Evolutionary conservation across 1,140 invertebrate genomes (phyloP), one percentile per base, ranked within the genome.

Genomic region (Drosophila bifasciata): DNA sequence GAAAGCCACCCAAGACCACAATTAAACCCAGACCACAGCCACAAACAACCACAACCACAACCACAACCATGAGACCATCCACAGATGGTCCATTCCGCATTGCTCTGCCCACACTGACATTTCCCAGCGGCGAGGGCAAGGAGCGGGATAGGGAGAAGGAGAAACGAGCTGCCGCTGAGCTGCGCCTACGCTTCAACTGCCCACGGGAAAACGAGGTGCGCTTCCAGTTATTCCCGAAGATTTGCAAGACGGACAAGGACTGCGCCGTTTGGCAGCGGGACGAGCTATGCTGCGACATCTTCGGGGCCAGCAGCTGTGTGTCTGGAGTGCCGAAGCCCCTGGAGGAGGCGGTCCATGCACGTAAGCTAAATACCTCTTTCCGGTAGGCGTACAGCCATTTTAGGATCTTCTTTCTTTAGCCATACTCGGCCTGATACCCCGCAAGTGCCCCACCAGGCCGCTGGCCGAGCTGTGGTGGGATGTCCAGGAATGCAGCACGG

Each of bases 401-500:
- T 13, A 13, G 3, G 9, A 36, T 41, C 32, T 40, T 1, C 6
- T 43, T 45, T 32, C 13, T 55, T 45, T 92, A 94, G 94, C 94
- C 1, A 91, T 95, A 15, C 91, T 95, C 50, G 94, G 94, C 3
- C 86, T 95, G 8, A 93, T 95, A 40, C 93, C 94, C 1, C 92
- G 94, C 16, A 93, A 94, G 70, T 95, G 95, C 76, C 94, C 95
- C 0, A 79, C 91, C 13, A 91, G 94, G 59, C 94, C 94, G 11
- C 90, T 95, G 25, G 93, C 94, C 0, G 95, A 95, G 91, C 90
- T 94, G 15, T 92, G 95, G 55, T 94, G 93, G 78, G 93, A 95
- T 50, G 92, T 95, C 2, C 93, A 94, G 88, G 93, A 93, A 48
- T 96, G 95, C 74, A 91, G 92, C 57, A 92, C 91, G 0, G 95